Evolutionary conservation across 2,797 vertebrate species (phyloP).

Genomic region (Enteromius fasciolatus): DNA sequence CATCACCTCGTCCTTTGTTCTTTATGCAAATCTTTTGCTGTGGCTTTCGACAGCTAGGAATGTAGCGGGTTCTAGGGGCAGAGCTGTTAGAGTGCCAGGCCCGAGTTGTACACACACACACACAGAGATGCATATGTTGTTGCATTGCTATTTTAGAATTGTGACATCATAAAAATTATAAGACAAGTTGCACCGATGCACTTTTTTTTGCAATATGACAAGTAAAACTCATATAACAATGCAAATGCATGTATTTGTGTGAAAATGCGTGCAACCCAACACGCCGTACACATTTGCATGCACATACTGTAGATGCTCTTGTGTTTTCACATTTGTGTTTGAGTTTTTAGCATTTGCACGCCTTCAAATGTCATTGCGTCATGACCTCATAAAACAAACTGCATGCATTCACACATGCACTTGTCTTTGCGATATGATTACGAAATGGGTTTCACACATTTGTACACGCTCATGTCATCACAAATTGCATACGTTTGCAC

Average conservation of each 20-base stretch:
- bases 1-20: slow-evolving; percentile 80
- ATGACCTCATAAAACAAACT: neutral
- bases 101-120: slow-evolving; percentile 33
- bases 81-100: slow-evolving; percentile 61
- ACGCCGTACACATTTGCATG: neutral
- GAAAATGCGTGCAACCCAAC: neutral
- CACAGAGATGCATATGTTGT: neutral
- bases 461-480: neutral
- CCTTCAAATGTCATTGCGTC: neutral
- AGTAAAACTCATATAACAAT: neutral
- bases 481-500: neutral
- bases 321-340: neutral
- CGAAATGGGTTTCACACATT: neutral
- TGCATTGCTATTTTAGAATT: slow-evolving; percentile 19
- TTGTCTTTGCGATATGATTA: neutral
- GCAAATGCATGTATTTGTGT: neutral
- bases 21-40: slow-evolving; percentile 75
- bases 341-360: neutral
- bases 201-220: neutral
- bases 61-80: slow-evolving; percentile 62
- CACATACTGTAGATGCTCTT: neutral
- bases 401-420: neutral
- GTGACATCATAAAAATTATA: slow-evolving; percentile 45
- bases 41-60: slow-evolving; percentile 74
- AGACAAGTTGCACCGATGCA: no score